Conservation (phyloP, 2,888 invertebrate genomes). For the Polymixis lichenea region DNA sequence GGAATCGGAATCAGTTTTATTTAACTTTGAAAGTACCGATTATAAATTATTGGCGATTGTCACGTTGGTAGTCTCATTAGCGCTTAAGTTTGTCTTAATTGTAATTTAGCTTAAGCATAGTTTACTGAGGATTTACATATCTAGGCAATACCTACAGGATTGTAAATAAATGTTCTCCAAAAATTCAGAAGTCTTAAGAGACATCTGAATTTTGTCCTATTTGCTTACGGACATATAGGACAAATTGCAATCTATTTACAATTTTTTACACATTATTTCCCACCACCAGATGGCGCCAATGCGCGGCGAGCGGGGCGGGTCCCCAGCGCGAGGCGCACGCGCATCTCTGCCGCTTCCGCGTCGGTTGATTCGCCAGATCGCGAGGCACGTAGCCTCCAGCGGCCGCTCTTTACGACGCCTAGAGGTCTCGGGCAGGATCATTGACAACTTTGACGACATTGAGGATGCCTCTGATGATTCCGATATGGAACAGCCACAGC, state of each 20-base stretch:
- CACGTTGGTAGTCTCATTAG: not conserved
- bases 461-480: constrained; percentile 86
- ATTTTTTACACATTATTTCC: constrained; percentile 20
- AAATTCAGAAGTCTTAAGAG: not conserved
- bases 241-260: not conserved
- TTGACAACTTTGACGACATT: constrained; percentile 89
- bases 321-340: constrained; percentile 88
- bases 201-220: too few relatives aligned
- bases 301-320: constrained; percentile 88
- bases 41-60: not conserved
- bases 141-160: not conserved
- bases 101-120: not conserved
- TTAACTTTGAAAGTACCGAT: too few relatives aligned
- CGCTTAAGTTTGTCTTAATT: not conserved
- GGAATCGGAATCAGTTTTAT: too few relatives aligned
- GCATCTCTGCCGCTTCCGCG: constrained; percentile 87
- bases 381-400: constrained; percentile 88
- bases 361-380: constrained; percentile 87
- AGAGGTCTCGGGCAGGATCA: constrained; percentile 88
- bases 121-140: not conserved
- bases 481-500: constrained; percentile 84
- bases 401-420: constrained; percentile 88
- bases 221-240: not conserved
- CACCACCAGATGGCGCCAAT: constrained; percentile 87
- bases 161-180: not conserved